A percentile compares a stretch with the other conserved stretches of the same genome.
Conservation (phyloP, 2,888 invertebrate species). For the Drosophila kokeensis region DNA sequence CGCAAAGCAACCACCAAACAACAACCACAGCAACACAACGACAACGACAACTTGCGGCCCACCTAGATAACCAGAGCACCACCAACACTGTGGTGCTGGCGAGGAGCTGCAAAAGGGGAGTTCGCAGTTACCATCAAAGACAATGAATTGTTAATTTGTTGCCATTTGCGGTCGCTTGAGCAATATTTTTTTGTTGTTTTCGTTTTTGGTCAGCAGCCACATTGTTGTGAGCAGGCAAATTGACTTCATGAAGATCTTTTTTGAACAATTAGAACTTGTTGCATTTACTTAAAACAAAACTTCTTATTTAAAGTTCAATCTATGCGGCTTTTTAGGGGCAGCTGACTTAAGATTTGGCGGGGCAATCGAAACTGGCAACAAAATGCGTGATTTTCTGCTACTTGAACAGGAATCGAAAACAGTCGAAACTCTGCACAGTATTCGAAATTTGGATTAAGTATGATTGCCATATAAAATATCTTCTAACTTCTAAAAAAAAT, state of each 20-base stretch:
- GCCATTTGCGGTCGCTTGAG: conserved; percentile 24
- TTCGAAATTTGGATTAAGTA: too few species aligned
- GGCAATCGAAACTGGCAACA: not conserved
- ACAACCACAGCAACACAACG: conserved; percentile 15
- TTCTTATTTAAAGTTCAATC: not conserved
- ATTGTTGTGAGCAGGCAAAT: not conserved
- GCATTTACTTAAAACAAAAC: not conserved
- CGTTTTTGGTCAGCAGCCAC: conserved; percentile 13
- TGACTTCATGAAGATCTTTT: not conserved
- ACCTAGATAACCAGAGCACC: conserved; percentile 60
- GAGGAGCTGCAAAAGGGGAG: not conserved
- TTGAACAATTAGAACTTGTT: not conserved
- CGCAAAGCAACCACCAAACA: conserved; percentile 47
- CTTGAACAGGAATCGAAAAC: not conserved
- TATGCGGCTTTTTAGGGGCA: not conserved
- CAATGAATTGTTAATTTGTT: conserved; percentile 75
- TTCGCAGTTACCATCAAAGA: conserved; percentile 28
- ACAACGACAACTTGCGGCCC: conserved; percentile 54
- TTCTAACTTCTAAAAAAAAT: not conserved
- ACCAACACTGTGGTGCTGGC: conserved; percentile 3
- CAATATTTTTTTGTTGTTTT: not conserved
- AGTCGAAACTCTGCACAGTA: too few species aligned
- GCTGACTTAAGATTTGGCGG: not conserved
- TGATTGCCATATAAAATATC: not conserved
- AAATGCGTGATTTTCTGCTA: not conserved